phyloP scores from a whole-genome alignment of 2,113 vertebrate species.

The Dasyprocta punctata region DNA sequence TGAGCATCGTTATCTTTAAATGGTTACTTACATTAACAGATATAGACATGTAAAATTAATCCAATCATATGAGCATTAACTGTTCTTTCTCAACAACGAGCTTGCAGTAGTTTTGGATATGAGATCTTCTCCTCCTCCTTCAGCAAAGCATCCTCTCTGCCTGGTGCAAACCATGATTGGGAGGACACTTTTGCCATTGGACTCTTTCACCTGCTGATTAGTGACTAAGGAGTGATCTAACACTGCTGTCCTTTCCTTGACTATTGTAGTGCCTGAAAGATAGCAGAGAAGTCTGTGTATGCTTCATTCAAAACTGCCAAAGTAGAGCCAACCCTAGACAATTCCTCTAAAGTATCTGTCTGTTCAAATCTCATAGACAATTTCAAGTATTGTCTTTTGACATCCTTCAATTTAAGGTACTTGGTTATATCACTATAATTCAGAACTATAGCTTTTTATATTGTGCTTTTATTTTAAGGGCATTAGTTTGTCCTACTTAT shows the following conservation, averaged over 20 bases:
- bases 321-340: slow-evolving; percentile 78
- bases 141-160: slow-evolving; percentile 91
- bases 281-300: neutral
- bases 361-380: slow-evolving; percentile 71
- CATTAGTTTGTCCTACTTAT: neutral
- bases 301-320: neutral
- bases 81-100: no score
- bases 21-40: no score
- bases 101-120: slow-evolving; percentile 93
- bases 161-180: slow-evolving; percentile 85
- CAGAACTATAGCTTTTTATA: slow-evolving; percentile 39
- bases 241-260: slow-evolving; percentile 15
- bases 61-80: no score
- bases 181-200: slow-evolving; percentile 95
- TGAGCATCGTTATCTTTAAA: no score
- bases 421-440: neutral
- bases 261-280: neutral
- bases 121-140: slow-evolving; percentile 94
- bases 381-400: slow-evolving; percentile 48
- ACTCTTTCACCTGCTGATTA: slow-evolving; percentile 97
- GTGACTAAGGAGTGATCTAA: slow-evolving; percentile 84
- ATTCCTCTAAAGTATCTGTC: slow-evolving; percentile 75
- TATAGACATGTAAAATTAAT: no score
- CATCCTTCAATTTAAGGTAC: neutral
- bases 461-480: slow-evolving; percentile 27